phyloP scores from a whole-genome alignment of 1,140 invertebrate species.

The Drosophila hydei region DNA sequence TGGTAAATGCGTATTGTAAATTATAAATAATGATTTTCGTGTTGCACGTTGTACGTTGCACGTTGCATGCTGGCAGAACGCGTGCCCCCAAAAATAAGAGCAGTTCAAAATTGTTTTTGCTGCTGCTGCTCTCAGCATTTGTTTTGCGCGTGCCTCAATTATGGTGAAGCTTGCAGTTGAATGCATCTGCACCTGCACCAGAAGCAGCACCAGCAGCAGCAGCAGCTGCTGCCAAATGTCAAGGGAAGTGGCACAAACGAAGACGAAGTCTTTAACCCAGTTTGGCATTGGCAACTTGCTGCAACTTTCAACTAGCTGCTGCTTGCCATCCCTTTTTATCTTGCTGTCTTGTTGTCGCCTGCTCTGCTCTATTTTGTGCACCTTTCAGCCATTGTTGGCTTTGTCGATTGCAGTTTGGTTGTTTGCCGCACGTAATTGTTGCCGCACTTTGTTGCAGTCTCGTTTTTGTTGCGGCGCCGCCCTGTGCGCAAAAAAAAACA shows the following conservation, averaged over 20 bases:
- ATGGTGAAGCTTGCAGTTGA: slow-evolving; percentile 50
- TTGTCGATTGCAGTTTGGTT: slow-evolving; percentile 66
- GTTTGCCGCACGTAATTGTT: slow-evolving; percentile 78
- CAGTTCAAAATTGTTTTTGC: slow-evolving; percentile 1
- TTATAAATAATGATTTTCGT: slow-evolving; percentile 53
- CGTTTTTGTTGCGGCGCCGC: slow-evolving; percentile 41
- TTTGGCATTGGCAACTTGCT: slow-evolving; percentile 57
- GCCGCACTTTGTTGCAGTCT: slow-evolving; percentile 47
- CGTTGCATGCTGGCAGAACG: slow-evolving; percentile 7
- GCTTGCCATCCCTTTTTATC: neutral
- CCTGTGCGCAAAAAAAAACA: no score
- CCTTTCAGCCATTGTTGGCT: slow-evolving; percentile 19
- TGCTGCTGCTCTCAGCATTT: slow-evolving; percentile 44
- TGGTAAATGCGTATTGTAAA: slow-evolving; percentile 68
- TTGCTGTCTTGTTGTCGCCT: neutral
- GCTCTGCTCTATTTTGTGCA: neutral
- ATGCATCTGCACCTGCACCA: slow-evolving; percentile 46
- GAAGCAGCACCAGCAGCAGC: slow-evolving; percentile 13
- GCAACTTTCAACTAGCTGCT: neutral
- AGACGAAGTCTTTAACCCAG: slow-evolving; percentile 74
- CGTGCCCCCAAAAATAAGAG: neutral
- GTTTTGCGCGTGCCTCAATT: slow-evolving; percentile 72
- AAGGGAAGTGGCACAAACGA: slow-evolving; percentile 69
- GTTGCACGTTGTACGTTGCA: slow-evolving; percentile 46
- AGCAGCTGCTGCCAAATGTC: slow-evolving; percentile 63